Conservation (phyloP, 2,888 invertebrate genomes). For the Caenorhabditis macrosperma region DNA sequence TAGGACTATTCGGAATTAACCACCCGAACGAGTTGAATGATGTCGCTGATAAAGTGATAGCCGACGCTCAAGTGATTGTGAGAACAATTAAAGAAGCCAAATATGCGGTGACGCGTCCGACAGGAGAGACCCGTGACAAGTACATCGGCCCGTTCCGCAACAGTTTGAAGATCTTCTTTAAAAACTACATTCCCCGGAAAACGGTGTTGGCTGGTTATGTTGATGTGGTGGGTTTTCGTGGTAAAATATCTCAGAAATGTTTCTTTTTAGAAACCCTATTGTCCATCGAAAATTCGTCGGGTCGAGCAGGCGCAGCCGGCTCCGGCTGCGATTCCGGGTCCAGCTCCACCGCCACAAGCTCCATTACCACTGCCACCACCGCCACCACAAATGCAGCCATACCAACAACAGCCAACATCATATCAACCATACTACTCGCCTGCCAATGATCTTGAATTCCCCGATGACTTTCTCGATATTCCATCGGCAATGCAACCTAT, state of each 20-base stretch:
- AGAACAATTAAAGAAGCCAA: background rate
- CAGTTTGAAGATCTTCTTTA: conserved; percentile 2
- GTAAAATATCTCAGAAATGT: background rate
- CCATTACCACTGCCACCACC: background rate
- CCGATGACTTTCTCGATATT: conserved; percentile 23
- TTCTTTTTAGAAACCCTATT: background rate
- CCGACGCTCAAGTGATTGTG: background rate
- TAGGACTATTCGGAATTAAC: background rate
- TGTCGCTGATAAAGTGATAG: background rate
- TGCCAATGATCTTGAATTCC: background rate
- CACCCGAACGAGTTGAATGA: background rate
- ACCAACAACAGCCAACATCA: too few species aligned
- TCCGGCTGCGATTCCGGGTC: too few species aligned
- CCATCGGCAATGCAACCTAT: background rate
- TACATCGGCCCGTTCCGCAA: background rate
- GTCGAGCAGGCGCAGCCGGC: background rate
- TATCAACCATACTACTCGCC: too few species aligned
- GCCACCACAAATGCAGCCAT: too few species aligned
- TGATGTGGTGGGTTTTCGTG: background rate
- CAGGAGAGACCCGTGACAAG: too few species aligned
- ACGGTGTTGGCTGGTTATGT: background rate
- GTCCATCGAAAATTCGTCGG: background rate
- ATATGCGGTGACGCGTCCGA: too few species aligned
- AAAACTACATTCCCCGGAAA: background rate
- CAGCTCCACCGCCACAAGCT: too few species aligned